Evolutionary conservation across 2,888 invertebrate genomes (phyloP), one percentile per base, ranked within the genome.

Genomic region (Coremacera marginata): DNA sequence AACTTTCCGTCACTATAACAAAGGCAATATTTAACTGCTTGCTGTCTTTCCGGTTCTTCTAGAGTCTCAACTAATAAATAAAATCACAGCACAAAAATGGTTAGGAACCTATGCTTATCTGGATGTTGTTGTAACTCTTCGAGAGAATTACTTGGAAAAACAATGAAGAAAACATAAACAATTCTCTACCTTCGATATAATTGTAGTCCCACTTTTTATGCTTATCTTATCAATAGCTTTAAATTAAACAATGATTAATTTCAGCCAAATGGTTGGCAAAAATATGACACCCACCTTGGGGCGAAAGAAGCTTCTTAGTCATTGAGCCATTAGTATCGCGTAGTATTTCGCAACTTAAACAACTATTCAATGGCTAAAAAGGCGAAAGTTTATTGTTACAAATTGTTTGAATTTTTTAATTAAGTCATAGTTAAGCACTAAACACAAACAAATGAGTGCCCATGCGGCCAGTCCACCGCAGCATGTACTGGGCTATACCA

Each of bases 401-500:
- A 55, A 22, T 19, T 22, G 9, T 19, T 55, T 19, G 7, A 7
- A 55, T 55, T 55, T 22, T 55, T 5, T 4, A 31, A 31, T 31
- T 31, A 31, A 31, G 5, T 31, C 3, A 19, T 3, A 55, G 3
- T 55, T 19, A 52, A 19, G 19, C 52, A 31, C 27, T 19, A 44
- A 3, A 57, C 9, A n/a, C 57, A 8, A 16, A 19, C 19, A 49
- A 77, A 84, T 83, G 83, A 86, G 86, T 81, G 82, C 83, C 5
- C 84, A 88, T 80, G 87, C 84, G 22, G 76, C 75, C 72, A 83
- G 81, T 77, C 85, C 86, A 52, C 89, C 89, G 14, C 79, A 83
- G 27, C 86, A 87, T 73, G 84, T 89, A 67, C 83, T 89, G 73
- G 89, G 89, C 5, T 84, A 85, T 65, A 81, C 84, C 5, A 87